phyloP scores from a whole-genome alignment of 2,888 invertebrate genomes.

The Mayetiola destructor region DNA sequence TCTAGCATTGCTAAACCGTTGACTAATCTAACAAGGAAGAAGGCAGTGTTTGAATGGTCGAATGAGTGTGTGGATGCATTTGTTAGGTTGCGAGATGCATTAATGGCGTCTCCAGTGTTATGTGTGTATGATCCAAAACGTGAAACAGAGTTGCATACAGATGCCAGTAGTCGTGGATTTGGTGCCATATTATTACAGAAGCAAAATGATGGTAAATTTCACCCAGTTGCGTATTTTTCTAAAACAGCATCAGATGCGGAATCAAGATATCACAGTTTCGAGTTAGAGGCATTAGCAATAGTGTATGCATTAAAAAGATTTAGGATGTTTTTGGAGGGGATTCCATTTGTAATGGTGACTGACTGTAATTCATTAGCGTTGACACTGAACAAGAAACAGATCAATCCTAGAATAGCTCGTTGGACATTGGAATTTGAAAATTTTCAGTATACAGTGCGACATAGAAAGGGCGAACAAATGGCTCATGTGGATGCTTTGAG shows the following conservation, averaged over 20 bases:
- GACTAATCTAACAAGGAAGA: slow-evolving; percentile 21
- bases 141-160: slow-evolving; percentile 25
- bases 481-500: neutral
- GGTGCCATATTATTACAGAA: slow-evolving; percentile 23
- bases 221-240: slow-evolving; percentile 25
- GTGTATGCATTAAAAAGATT: slow-evolving; percentile 21
- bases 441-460: neutral
- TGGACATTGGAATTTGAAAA: neutral
- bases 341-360: neutral
- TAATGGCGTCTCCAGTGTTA: slow-evolving; percentile 19
- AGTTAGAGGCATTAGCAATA: slow-evolving; percentile 24
- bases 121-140: slow-evolving; percentile 21
- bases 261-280: slow-evolving; percentile 24
- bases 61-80: slow-evolving; percentile 20
- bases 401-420: neutral
- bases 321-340: slow-evolving; percentile 19
- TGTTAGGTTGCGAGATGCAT: slow-evolving; percentile 19
- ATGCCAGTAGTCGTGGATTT: slow-evolving; percentile 23
- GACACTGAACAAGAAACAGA: neutral
- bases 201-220: slow-evolving; percentile 20
- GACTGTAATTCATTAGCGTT: neutral
- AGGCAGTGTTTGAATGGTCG: slow-evolving; percentile 20
- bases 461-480: neutral
- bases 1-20: slow-evolving; percentile 22
- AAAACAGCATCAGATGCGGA: slow-evolving; percentile 22